phyloP scores from a whole-genome alignment of 2,113 vertebrate genomes.

The Acrocephalus arundinaceus region DNA sequence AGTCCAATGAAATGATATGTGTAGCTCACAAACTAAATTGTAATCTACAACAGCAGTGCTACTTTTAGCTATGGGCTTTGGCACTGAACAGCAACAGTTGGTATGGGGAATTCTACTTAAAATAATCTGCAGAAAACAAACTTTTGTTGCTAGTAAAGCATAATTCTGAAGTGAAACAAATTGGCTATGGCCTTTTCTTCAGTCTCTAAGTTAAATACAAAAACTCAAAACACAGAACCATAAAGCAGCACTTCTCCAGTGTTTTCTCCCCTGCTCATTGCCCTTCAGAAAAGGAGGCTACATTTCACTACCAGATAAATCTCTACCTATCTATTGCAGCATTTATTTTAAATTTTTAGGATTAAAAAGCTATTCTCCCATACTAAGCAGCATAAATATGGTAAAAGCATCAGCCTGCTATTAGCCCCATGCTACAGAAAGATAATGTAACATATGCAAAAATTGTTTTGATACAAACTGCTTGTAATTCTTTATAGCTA shows the following conservation, averaged over 20 bases:
- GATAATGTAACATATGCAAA: neutral
- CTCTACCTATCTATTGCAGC: neutral
- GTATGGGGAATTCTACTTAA: neutral
- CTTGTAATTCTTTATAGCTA: neutral
- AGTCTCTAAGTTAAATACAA: neutral
- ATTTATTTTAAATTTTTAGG: neutral
- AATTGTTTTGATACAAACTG: neutral
- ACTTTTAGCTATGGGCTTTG: neutral
- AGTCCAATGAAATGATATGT: neutral
- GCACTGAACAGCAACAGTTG: neutral
- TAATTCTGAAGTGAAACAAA: neutral
- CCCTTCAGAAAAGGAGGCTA: neutral
- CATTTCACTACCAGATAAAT: neutral
- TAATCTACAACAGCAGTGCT: neutral
- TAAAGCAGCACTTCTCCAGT: neutral
- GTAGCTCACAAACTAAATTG: neutral
- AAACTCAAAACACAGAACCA: neutral
- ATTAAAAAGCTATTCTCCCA: neutral
- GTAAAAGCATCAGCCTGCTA: neutral
- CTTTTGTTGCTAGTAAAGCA: neutral
- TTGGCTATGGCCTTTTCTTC: neutral
- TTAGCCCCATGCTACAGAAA: neutral
- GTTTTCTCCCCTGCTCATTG: neutral
- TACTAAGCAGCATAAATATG: neutral
- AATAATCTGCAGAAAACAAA: neutral